Evolutionary conservation across 2,113 vertebrate species (phyloP), one percentile per base, ranked within the genome.

Genomic region (Semicossyphus pulcher): DNA sequence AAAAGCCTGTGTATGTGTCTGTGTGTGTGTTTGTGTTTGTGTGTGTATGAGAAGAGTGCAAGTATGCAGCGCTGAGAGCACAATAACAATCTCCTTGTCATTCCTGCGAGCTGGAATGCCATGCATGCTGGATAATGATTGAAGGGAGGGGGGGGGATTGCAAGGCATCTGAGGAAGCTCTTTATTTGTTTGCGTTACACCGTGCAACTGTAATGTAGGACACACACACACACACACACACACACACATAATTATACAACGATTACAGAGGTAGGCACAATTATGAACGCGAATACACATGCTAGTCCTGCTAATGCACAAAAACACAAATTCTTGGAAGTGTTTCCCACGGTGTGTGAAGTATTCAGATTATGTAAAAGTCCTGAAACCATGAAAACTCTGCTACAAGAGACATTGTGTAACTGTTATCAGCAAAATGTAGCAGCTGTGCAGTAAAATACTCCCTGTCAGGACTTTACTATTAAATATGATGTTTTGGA

Each of bases 51-150:
- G 77, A 83, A 77, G 62, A 85, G 86, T 78, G 80, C 86, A 91
- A 91, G 72, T 92, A 90, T 92, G 91, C 86, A 68, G 87, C 48
- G 15, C 87, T 59, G 86, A 90, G 89, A 88, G 87, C 88, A 91
- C 91, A 92, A 92, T 92, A 92, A 92, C 91, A 92, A 88, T 92
- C 91, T 92, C 91, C 91, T 90, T 91, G 89, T 92, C 87, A 92
- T 92, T 92, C 90, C 89, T 92, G 80, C 36, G 83, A 84, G 89
- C 81, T 88, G 91, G 91, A 92, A 92, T 92, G 91, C 85, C 86
- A 91, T 92, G 90, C 83, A 92, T 84, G 91, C 85, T 85, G 86
- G 90, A 86, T 92, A 92, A 92, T 91, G 88, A 92, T 84, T 91
- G 76, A 81, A 76, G 60, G 51, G 47, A 42, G 67, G 31, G 41